Conservation (phyloP, 1,140 invertebrate species). For the Holcopasites calliopsidis region DNA sequence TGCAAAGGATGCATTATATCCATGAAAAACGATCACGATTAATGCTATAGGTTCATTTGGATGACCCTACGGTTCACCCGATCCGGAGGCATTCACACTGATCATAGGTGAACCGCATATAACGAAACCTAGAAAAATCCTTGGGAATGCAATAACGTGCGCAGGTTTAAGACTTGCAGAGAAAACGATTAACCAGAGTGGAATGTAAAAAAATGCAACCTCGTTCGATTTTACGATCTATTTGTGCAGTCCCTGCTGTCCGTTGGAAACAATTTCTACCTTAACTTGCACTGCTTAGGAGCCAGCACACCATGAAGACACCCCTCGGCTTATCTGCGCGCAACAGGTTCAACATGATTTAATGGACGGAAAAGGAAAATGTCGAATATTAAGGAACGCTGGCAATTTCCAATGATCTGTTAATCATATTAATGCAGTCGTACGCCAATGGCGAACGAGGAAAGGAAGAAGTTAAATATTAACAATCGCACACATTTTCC, state of each 20-base stretch:
- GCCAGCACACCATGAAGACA: not conserved
- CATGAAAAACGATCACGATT: not conserved
- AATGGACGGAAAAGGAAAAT: no score
- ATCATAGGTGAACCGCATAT: not conserved
- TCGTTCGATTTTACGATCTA: not conserved
- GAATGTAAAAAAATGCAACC: not conserved
- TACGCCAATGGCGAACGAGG: no score
- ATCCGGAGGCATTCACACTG: not conserved
- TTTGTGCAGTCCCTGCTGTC: not conserved
- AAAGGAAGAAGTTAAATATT: no score
- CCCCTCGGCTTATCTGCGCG: no score
- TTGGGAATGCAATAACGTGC: not conserved
- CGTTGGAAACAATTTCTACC: no score
- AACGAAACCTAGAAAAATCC: not conserved
- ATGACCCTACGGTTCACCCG: not conserved
- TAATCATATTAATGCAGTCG: no score
- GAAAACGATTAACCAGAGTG: not conserved
- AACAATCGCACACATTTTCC: no score
- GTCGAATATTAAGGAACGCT: no score
- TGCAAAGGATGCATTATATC: not conserved
- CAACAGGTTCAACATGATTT: fast-evolving
- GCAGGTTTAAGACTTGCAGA: not conserved
- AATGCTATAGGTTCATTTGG: not conserved
- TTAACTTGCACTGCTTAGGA: not conserved
- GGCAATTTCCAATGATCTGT: no score